A percentile compares a stretch with the other conserved stretches of the same genome.
phyloP scores from a whole-genome alignment of 2,797 vertebrate species.

The Vipera latastei region DNA sequence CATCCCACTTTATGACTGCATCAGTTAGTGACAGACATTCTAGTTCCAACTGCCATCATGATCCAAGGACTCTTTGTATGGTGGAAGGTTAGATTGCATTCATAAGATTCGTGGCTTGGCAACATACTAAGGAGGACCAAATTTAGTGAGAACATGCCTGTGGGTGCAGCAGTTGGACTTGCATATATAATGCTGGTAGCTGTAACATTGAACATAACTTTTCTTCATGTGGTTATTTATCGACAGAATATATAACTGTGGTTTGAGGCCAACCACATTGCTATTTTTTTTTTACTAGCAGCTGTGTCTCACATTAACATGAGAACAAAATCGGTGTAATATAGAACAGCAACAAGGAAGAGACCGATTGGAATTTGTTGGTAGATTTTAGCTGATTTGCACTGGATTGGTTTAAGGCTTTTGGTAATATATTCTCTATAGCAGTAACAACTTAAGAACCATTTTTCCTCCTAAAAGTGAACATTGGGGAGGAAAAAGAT shows the following conservation, averaged over 20 bases:
- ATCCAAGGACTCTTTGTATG: background rate
- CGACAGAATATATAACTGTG: background rate
- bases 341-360: background rate
- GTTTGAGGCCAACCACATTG: background rate
- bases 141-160: background rate
- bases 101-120: background rate
- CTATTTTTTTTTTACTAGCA: background rate
- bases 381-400: background rate
- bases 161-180: background rate
- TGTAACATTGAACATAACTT: background rate
- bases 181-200: background rate
- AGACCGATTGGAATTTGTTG: background rate
- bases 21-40: background rate
- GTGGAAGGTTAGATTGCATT: background rate
- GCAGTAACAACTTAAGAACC: background rate
- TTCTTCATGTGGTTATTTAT: background rate
- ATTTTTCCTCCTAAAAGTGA: too few relatives aligned
- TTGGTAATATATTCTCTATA: background rate
- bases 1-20: background rate
- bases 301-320: background rate
- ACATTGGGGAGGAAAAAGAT: background rate
- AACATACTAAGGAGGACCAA: background rate
- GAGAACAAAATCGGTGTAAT: background rate
- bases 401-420: background rate
- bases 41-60: background rate